Evolutionary conservation across 2,113 vertebrate genomes (phyloP).

Genomic region (Tenebrosternarchus preto): DNA sequence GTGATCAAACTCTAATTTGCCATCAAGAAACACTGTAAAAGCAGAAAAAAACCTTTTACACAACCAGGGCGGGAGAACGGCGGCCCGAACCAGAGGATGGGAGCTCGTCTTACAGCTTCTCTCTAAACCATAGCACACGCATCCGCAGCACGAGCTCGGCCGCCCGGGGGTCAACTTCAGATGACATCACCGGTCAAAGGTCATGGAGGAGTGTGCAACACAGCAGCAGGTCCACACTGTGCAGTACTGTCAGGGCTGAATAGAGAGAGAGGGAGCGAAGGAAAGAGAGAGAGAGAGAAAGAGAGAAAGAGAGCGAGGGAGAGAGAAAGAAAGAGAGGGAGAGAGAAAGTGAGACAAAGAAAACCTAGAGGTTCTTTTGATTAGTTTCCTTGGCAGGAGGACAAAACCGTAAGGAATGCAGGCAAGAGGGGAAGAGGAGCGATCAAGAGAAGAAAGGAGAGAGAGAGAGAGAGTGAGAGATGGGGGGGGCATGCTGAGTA

Average conservation of each 20-base stretch:
- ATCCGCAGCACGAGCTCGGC: constrained; percentile 56
- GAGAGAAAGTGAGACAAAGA: constrained; percentile 65
- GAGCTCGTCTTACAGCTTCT: constrained; percentile 55
- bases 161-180: constrained; percentile 57
- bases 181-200: constrained; percentile 62
- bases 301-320: constrained; percentile 61
- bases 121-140: constrained; percentile 50
- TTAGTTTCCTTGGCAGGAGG: constrained; percentile 85
- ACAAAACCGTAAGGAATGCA: constrained; percentile 87
- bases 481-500: constrained; percentile 57
- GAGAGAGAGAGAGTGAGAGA: constrained; percentile 15
- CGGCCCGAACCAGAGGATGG: constrained; percentile 64
- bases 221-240: constrained; percentile 42
- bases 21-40: constrained; percentile 62
- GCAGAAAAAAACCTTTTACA: constrained; percentile 53
- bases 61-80: constrained; percentile 43
- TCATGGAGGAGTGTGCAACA: constrained; percentile 53
- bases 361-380: constrained; percentile 80
- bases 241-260: constrained; percentile 27
- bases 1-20: constrained; percentile 49
- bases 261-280: constrained; percentile 31
- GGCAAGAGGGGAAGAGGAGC: constrained; percentile 78
- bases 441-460: constrained; percentile 67
- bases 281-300: constrained; percentile 62
- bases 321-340: constrained; percentile 67